A percentile compares a stretch with the other conserved stretches of the same genome.
Evolutionary conservation across 2,888 invertebrate genomes (phyloP).

Genomic region (Neocrepidodera transversa): DNA sequence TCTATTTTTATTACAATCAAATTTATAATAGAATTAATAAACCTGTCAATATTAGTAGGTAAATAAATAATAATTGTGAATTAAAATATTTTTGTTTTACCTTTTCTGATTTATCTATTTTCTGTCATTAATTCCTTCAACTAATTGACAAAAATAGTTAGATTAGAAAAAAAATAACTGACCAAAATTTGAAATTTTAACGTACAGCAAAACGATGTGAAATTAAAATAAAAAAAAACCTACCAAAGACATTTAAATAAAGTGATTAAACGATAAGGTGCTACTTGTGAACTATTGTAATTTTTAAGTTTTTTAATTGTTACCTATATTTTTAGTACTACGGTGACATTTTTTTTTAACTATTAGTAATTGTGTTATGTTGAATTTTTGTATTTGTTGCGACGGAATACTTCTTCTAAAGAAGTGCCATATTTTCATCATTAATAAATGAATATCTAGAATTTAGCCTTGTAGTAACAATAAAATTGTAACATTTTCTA

Average conservation of each 20-base stretch:
- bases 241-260: conserved; percentile 49
- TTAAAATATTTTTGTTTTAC: too few relatives aligned
- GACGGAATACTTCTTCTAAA: conserved; percentile 41
- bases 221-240: conserved; percentile 34
- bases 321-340: conserved; percentile 43
- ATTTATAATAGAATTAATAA: not conserved
- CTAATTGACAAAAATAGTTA: not conserved
- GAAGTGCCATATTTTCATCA: conserved; percentile 45
- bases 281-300: conserved; percentile 42
- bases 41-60: not conserved
- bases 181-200: conserved; percentile 3
- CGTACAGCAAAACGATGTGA: conserved; percentile 7
- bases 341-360: conserved; percentile 30
- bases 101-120: too few relatives aligned
- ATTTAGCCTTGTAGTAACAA: conserved; percentile 48
- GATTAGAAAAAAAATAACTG: not conserved
- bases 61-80: too few relatives aligned
- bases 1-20: not conserved
- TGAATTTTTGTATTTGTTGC: conserved; percentile 41
- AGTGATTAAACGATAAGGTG: conserved; percentile 48
- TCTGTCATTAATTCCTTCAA: not conserved
- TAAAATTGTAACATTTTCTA: conserved; percentile 46
- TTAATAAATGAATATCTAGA: conserved; percentile 44
- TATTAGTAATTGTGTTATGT: conserved; percentile 36
- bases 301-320: conserved; percentile 37